phyloP scores from a whole-genome alignment of 2,888 invertebrate genomes.

The Germaria angustata region DNA sequence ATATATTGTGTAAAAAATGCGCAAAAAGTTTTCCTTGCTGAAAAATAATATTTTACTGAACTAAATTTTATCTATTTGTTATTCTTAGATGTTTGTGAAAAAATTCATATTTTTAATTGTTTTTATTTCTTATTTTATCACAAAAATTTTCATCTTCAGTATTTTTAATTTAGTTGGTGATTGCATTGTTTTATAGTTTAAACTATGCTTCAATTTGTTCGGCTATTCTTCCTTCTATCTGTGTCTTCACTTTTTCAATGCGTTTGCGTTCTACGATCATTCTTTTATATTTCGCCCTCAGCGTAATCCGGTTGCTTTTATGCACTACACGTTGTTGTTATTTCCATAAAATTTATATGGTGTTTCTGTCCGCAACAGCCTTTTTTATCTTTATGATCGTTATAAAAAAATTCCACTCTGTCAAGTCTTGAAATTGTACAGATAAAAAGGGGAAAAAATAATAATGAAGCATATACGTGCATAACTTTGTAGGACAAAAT shows the following conservation, averaged over 20 bases:
- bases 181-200: background rate
- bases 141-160: background rate
- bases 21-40: too few relatives aligned
- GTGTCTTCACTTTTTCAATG: background rate
- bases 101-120: too few relatives aligned
- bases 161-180: background rate
- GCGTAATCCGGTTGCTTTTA: constrained; percentile 56
- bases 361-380: constrained; percentile 17
- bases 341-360: constrained; percentile 30
- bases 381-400: constrained; percentile 39
- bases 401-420: constrained; percentile 3
- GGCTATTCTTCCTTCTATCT: background rate
- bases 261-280: constrained; percentile 28
- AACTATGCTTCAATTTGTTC: background rate
- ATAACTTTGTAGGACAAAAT: background rate
- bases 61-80: too few relatives aligned
- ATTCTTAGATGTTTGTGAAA: background rate
- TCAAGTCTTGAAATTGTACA: background rate
- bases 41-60: too few relatives aligned
- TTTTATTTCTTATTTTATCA: too few relatives aligned
- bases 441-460: background rate
- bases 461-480: background rate
- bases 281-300: constrained; percentile 36
- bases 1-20: too few relatives aligned
- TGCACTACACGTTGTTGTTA: constrained; percentile 29